These are phyloP conservation scores for Dendropsophus ebraccatus DNA, from an alignment of 2,113 vertebrate species.

Conservation along the genomic window DNA sequence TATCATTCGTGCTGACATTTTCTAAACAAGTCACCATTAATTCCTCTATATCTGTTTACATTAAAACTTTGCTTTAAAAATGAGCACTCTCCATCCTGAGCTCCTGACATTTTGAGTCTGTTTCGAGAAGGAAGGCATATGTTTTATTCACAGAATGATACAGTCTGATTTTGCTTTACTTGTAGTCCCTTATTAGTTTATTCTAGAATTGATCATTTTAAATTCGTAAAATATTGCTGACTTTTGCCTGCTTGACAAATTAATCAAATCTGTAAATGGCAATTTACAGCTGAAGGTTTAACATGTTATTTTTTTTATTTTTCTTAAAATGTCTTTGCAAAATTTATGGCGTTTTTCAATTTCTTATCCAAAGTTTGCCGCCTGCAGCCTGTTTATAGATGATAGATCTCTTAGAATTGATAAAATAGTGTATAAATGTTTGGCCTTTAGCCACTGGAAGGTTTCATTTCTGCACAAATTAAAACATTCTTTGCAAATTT, in stretches of 20 bases:
- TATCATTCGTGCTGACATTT: neutral
- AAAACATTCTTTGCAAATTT: conserved; percentile 59
- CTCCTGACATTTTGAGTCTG: conserved; percentile 51
- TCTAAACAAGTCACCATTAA: neutral
- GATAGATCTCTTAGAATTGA: conserved; percentile 67
- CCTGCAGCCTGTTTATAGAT: conserved; percentile 64
- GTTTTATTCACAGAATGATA: conserved; percentile 27
- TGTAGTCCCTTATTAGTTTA: conserved; percentile 65
- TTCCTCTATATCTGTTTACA: neutral
- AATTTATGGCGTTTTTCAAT: conserved; percentile 70
- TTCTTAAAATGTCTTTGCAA: conserved; percentile 63
- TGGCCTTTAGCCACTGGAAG: conserved; percentile 66
- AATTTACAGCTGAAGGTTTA: conserved; percentile 65
- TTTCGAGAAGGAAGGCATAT: conserved; percentile 55
- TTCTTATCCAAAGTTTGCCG: conserved; percentile 65
- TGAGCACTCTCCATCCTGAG: neutral
- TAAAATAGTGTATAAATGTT: conserved; percentile 68
- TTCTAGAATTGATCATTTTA: conserved; percentile 64
- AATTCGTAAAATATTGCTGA: conserved; percentile 62
- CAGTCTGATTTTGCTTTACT: conserved; percentile 61
- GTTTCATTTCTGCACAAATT: conserved; percentile 65
- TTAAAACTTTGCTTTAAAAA: neutral
- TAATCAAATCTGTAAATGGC: conserved; percentile 67
- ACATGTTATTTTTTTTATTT: conserved; percentile 61
- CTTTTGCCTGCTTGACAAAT: conserved; percentile 62